Conservation (phyloP, 2,113 vertebrate genomes). For the Eptatretus burgeri region DNA sequence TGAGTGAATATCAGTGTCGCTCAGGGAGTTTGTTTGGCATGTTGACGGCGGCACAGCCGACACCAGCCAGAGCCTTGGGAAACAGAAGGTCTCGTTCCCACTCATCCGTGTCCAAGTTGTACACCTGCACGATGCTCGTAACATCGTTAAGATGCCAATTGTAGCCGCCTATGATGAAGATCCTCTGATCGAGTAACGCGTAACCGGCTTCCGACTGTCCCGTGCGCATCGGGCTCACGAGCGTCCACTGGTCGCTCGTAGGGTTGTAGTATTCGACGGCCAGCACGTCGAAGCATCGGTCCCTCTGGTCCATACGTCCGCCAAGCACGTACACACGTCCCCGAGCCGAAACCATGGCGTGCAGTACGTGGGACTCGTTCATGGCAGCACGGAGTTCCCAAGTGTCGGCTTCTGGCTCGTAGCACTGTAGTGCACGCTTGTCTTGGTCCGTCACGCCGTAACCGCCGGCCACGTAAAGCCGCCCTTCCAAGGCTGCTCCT, state of each 20-base stretch:
- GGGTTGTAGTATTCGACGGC: conserved; percentile 64
- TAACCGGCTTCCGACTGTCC: conserved; percentile 84
- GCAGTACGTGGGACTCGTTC: conserved; percentile 66
- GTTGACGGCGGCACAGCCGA: conserved; percentile 38
- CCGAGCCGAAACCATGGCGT: conserved; percentile 38
- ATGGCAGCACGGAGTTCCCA: conserved; percentile 66
- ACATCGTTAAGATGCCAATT: conserved; percentile 96
- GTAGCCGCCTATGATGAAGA: conserved; percentile 71
- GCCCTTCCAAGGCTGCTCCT: conserved; percentile 29
- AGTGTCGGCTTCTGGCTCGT: conserved; percentile 30
- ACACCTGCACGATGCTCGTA: conserved; percentile 78
- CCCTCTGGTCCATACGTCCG: conserved; percentile 76
- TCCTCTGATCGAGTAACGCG: conserved; percentile 46
- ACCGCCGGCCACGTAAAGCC: conserved; percentile 56
- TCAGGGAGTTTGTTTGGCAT: conserved; percentile 23
- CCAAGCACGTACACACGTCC: conserved; percentile 46
- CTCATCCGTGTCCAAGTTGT: conserved; percentile 60
- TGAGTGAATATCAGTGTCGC: too few species aligned
- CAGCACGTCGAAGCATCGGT: conserved; percentile 69
- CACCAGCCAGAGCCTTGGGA: conserved; percentile 67
- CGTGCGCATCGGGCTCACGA: conserved; percentile 51
- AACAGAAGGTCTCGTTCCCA: conserved; percentile 96
- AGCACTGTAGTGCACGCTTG: conserved; percentile 67
- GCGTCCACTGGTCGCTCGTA: conserved; percentile 64
- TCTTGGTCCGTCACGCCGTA: conserved; percentile 74